Conservation (phyloP, 2,888 invertebrate genomes). For the Heliconius charithonia region DNA sequence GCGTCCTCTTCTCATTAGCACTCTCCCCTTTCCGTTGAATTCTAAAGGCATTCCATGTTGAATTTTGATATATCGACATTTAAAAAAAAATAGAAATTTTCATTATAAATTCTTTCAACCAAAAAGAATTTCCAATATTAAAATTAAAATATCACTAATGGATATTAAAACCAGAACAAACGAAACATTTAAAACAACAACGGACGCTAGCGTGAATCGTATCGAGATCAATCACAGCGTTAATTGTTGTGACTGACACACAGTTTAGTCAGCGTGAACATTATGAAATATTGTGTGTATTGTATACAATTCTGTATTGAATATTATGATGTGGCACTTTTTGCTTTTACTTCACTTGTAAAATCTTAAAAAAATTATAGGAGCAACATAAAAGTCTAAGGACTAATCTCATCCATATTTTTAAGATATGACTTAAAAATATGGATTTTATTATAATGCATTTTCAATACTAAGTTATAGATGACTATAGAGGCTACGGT, state of each 20-base stretch:
- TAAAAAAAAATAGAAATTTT: neutral
- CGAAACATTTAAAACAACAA: constrained; percentile 33
- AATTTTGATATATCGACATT: neutral
- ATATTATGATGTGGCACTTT: neutral
- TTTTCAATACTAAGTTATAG: too few relatives aligned
- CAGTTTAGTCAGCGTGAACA: constrained; percentile 48
- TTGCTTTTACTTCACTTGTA: neutral
- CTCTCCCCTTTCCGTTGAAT: too few relatives aligned
- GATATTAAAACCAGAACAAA: constrained; percentile 37
- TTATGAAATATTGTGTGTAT: constrained; percentile 35
- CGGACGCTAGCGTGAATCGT: constrained; percentile 10
- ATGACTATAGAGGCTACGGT: too few relatives aligned
- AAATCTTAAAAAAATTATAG: too few relatives aligned
- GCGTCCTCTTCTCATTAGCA: too few relatives aligned
- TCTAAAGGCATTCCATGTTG: too few relatives aligned
- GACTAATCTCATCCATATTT: too few relatives aligned
- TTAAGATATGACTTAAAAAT: too few relatives aligned
- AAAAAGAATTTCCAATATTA: constrained; percentile 9
- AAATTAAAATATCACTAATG: constrained; percentile 33
- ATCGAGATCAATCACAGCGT: constrained; percentile 32
- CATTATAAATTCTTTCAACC: neutral
- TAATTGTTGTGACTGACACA: constrained; percentile 46
- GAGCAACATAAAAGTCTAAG: too few relatives aligned
- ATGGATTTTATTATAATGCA: too few relatives aligned
- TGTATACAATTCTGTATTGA: neutral